Base-by-base conservation (phyloP, 2,797 vertebrate genomes). In the Eupleurogrammus muticus region DNA sequence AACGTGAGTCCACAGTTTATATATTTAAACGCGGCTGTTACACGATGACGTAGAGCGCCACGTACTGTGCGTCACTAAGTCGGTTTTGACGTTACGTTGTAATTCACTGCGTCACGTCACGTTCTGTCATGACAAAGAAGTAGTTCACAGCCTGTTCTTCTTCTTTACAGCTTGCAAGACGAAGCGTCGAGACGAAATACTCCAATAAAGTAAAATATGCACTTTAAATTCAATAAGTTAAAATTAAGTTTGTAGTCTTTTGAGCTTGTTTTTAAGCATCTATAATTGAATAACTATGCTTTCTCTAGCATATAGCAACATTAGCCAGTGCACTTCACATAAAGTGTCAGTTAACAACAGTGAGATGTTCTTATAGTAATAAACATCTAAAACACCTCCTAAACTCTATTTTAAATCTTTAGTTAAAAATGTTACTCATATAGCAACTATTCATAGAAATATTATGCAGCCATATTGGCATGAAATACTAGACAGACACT, bases 1-100 rank as follows among this genome's bases (percentile, higher is more conserved):
- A 19, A 61, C 34, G 75, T 77, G 66, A 82, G 81, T 79, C 10
- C 11, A 2, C n/a, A 3, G 48, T 42, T 51, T 20, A n/a, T 5
- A 13, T 13, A 2, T 13, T 23, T 3, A 21, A 62, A 50, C 8
- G 3, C 21, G 35, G n/a, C 14, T 28, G 6, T 24, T 24, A 16
- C 16, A 1, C 7, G 1, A 17, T 38, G 46, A 62, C 55, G 55
- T 44, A 13, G 34, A 36, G 28, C 6, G 0, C 7, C 5, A 14
- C 47, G 0, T 1, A 2, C 1, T 0, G 16, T 21, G 5, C 28
- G 49, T 68, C 42, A 57, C 34, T 12, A 17, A 17, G 40, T 8
- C 7, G 6, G 16, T 44, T 44, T n/a, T 28, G 6, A 28, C 28
- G 28, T 28, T 44, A 44, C 40, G 16, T 44, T 44, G 40, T 17